Percentiles rank a stretch among this genome's conserved stretches.
phyloP scores from a whole-genome alignment of 2,797 vertebrate species.

The Salarias fasciatus region DNA sequence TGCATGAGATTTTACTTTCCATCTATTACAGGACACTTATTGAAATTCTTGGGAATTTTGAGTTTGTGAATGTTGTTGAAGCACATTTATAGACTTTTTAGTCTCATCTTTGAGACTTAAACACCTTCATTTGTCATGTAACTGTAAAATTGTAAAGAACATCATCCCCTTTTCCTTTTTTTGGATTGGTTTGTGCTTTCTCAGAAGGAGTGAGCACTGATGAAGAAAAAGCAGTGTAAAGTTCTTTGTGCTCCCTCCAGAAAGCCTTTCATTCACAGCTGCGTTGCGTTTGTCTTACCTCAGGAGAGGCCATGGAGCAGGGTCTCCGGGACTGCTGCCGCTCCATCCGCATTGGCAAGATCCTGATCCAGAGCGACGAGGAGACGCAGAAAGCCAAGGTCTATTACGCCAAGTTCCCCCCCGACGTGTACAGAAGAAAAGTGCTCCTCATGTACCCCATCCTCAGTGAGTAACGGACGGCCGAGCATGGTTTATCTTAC shows the following conservation, averaged over 20 bases:
- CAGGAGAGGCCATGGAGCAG: slow-evolving; percentile 98
- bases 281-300: slow-evolving; percentile 4
- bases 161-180: too few species aligned
- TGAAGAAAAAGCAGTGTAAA: neutral
- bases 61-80: too few species aligned
- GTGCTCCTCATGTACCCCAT: slow-evolving; percentile 98
- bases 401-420: slow-evolving; percentile 97
- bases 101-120: too few species aligned
- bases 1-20: too few species aligned
- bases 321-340: slow-evolving; percentile 95
- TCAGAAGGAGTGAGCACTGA: neutral
- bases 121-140: too few species aligned
- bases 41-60: too few species aligned
- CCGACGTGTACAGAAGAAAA: slow-evolving; percentile 95
- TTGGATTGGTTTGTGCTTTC: neutral
- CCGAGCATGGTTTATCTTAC: slow-evolving; percentile 14
- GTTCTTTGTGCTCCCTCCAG: too few species aligned
- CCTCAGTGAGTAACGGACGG: slow-evolving; percentile 88
- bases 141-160: too few species aligned
- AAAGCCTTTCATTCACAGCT: neutral
- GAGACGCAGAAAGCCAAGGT: slow-evolving; percentile 98
- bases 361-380: slow-evolving; percentile 98
- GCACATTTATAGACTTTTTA: too few species aligned
- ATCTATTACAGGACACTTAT: too few species aligned
- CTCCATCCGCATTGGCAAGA: slow-evolving; percentile 95